A percentile compares a stretch with the other conserved stretches of the same genome.
These are phyloP conservation scores for Eupsilia transversa DNA, from an alignment of 2,888 invertebrate genomes.

Conservation along the genomic window DNA sequence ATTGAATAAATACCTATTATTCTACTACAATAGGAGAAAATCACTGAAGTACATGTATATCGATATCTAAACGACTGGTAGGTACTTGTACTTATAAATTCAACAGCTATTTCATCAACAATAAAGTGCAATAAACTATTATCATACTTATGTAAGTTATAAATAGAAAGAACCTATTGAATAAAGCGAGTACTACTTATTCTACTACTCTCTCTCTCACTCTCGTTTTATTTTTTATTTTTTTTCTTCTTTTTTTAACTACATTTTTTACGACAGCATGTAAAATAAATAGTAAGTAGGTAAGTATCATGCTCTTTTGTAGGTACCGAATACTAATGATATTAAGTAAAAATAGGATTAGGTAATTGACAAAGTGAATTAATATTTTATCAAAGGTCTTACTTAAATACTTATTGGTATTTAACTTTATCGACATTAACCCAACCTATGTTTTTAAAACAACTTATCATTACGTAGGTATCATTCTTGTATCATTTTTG, in stretches of 20 bases:
- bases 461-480: neutral
- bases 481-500: neutral
- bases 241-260: too few species aligned
- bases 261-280: neutral
- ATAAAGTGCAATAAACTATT: too few species aligned
- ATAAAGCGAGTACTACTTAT: too few species aligned
- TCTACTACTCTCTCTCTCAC: too few species aligned
- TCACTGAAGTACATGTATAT: too few species aligned
- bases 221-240: too few species aligned
- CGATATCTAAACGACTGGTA: too few species aligned
- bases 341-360: conserved; percentile 11
- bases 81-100: too few species aligned
- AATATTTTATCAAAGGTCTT: conserved; percentile 34
- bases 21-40: too few species aligned
- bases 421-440: conserved; percentile 10
- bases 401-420: conserved; percentile 11
- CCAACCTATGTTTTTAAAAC: conserved; percentile 3
- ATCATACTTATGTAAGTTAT: too few species aligned
- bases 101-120: too few species aligned
- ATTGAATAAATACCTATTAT: too few species aligned
- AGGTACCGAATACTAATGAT: neutral
- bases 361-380: conserved; percentile 12
- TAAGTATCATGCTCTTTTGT: neutral
- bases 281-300: neutral
- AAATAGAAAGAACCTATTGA: neutral